Evolutionary conservation across 2,113 vertebrate species (phyloP).

Genomic region (Clarias macrocephalus): DNA sequence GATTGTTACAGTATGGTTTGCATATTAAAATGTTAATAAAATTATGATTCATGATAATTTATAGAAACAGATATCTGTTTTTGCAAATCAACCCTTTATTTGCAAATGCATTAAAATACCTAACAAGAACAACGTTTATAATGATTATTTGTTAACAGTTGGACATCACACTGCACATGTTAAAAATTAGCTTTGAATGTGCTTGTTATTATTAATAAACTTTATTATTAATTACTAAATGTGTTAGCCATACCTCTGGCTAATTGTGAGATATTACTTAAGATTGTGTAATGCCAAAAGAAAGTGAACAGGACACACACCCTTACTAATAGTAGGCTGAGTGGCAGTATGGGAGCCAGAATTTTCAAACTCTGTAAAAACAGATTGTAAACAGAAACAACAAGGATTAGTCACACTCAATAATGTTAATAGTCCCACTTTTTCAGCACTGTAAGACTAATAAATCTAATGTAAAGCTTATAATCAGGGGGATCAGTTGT

Average conservation of each 20-base stretch:
- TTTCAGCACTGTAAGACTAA: slow-evolving; percentile 1
- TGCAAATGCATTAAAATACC: not conserved
- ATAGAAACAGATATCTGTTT: too few species aligned
- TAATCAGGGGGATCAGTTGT: slow-evolving; percentile 12
- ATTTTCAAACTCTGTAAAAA: slow-evolving; percentile 78
- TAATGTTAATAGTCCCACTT: not conserved
- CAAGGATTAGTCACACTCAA: not conserved
- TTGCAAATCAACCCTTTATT: not conserved
- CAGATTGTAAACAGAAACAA: slow-evolving; percentile 1
- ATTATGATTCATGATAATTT: too few species aligned
- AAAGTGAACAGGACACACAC: slow-evolving; percentile 67
- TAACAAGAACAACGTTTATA: not conserved
- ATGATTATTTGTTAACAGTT: not conserved
- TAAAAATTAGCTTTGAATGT: not conserved
- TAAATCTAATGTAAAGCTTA: slow-evolving; percentile 12
- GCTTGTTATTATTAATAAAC: too few species aligned
- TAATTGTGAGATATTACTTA: not conserved
- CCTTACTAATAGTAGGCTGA: slow-evolving; percentile 74
- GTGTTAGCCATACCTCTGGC: not conserved
- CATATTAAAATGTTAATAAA: too few species aligned
- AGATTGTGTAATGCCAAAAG: not conserved
- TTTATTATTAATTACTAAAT: not conserved
- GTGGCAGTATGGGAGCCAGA: slow-evolving; percentile 75
- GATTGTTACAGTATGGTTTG: too few species aligned
- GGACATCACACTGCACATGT: not conserved